Evolutionary conservation across 2,113 vertebrate species (phyloP), one percentile per base, ranked within the genome.

Genomic region (Protobothrops flavoviridis): DNA sequence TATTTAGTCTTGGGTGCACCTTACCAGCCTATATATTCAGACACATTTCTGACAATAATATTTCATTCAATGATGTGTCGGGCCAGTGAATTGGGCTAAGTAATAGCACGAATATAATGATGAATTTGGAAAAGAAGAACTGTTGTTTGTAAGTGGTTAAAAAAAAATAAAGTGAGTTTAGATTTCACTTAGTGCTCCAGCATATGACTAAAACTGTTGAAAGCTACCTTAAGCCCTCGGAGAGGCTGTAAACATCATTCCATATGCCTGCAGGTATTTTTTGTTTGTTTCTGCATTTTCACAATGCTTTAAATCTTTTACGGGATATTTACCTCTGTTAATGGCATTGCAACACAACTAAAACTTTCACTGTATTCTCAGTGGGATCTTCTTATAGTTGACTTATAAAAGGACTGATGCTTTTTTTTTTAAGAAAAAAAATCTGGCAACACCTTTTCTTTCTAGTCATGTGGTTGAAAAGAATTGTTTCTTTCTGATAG

Each of bases 281-380:
- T 74, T 89, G 55, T 53, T 85, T 93, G 26, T 94, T 96, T 95
- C 93, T 48, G 74, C 57, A 93, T 90, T 74, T 89, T 95, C 90
- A 5, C 20, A 6, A 26, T 15, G 11, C 29, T 90, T 74, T 87
- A 91, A 52, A 59, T 92, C 50, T 94, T 96, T 97, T 95, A 87
- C 5, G 59, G 33, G 93, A 95, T 94, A 89, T 93, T 43, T 93
- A 9, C 48, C 92, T 93, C 91, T 93, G 94, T 91, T 26, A 96
- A 94, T 52, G 29, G 86, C 45, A 74, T 12, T 57, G 50, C 92
- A 94, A 94, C 87, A 29, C 95, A 96, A 96, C 50, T 53, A 87
- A 93, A 94, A 95, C 91, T 50, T 96, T 96, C 20, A 33, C 95
- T 97, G 94, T 96, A 93, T 93, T 97, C 94, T 94, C 94, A 88